These are phyloP conservation scores for Acanthiza pusilla DNA, from an alignment of 2,797 vertebrate species.

Conservation along the genomic window DNA sequence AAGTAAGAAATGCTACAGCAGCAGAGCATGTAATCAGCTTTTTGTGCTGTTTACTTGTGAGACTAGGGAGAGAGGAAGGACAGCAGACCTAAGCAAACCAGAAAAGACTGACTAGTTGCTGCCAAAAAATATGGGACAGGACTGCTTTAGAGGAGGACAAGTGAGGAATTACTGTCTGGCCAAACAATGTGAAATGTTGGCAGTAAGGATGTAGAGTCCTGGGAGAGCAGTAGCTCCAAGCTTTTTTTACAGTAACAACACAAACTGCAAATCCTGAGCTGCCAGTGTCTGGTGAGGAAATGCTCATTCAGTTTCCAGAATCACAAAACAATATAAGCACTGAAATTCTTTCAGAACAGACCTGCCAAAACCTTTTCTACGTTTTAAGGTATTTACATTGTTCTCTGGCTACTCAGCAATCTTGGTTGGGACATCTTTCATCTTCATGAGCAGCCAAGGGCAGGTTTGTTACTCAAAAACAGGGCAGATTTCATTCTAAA, in stretches of 20 bases:
- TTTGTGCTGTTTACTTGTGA: neutral
- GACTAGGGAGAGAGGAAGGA: neutral
- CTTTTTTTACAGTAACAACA: neutral
- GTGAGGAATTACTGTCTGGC: neutral
- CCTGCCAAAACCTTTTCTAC: neutral
- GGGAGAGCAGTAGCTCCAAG: neutral
- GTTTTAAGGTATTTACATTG: neutral
- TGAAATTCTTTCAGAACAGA: neutral
- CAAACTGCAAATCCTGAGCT: neutral
- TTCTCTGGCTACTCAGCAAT: neutral
- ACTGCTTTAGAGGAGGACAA: neutral
- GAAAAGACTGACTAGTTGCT: neutral
- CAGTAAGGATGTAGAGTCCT: neutral
- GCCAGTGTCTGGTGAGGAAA: neutral
- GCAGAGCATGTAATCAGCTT: neutral
- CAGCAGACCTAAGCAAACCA: neutral
- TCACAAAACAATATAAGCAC: neutral
- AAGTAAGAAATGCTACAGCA: neutral
- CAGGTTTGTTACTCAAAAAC: neutral
- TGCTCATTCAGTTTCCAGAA: neutral
- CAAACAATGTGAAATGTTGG: neutral
- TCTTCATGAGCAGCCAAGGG: neutral
- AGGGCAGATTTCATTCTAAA: neutral
- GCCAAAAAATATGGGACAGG: neutral
- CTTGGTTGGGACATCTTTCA: neutral